A percentile compares a stretch with the other conserved stretches of the same genome.
Conservation (phyloP, 2,888 invertebrate genomes). For the Spodoptera picta region DNA sequence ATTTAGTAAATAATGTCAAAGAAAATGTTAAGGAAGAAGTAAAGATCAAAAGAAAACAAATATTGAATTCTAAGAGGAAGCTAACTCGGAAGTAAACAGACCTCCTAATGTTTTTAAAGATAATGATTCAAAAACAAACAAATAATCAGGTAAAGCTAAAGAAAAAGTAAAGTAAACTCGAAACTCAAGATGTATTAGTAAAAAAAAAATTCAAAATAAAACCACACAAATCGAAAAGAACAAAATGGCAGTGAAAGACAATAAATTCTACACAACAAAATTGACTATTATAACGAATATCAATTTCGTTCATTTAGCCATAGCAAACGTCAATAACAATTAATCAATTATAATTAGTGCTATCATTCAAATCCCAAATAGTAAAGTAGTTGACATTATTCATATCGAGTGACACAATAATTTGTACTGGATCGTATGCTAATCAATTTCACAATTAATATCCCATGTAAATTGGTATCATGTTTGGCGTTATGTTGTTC, state of each 20-base stretch:
- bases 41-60: no score
- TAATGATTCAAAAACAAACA: no score
- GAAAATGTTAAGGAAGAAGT: no score
- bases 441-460: constrained; percentile 35
- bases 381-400: constrained; percentile 15
- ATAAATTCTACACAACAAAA: neutral
- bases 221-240: neutral
- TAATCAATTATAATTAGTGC: constrained; percentile 4
- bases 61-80: no score
- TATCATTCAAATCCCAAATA: constrained; percentile 16
- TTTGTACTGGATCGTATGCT: constrained; percentile 18
- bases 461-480: constrained; percentile 29
- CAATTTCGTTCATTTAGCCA: neutral
- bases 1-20: no score
- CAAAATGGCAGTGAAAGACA: neutral
- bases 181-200: no score
- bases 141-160: no score
- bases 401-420: constrained; percentile 11
- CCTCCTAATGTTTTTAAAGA: no score
- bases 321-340: constrained; percentile 1
- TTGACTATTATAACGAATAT: neutral
- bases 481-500: constrained; percentile 20
- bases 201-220: no score
- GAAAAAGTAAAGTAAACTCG: no score
- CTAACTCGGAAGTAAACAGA: no score